phyloP scores from a whole-genome alignment of 2,888 invertebrate species.

The Andrena trimmerana region DNA sequence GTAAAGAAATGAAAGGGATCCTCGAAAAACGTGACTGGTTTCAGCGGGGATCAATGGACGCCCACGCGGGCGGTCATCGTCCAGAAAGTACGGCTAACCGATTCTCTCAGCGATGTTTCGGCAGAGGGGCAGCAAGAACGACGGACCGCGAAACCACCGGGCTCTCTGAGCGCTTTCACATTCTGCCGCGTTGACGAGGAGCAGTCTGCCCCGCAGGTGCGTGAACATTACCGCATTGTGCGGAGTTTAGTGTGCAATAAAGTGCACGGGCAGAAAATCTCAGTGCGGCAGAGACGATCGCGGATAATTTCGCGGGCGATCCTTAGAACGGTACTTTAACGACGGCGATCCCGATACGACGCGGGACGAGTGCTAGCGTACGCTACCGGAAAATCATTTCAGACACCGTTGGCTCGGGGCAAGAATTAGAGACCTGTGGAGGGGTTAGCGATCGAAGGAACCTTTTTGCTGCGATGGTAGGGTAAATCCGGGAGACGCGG shows the following conservation, averaged over 20 bases:
- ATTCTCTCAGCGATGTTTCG: constrained; percentile 27
- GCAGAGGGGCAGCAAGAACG: constrained; percentile 39
- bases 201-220: constrained; percentile 56
- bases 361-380: background rate
- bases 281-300: constrained; percentile 12
- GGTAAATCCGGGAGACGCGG: too few species aligned
- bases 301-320: background rate
- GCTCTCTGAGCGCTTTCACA: constrained; percentile 56
- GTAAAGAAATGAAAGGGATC: background rate
- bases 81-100: constrained; percentile 14
- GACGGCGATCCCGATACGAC: constrained; percentile 17
- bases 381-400: background rate
- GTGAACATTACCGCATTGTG: constrained; percentile 42
- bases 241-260: constrained; percentile 30
- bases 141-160: constrained; percentile 51
- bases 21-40: background rate
- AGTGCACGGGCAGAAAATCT: constrained; percentile 14
- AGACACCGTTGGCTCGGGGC: background rate
- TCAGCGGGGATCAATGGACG: background rate
- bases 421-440: background rate
- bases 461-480: too few species aligned
- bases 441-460: too few species aligned
- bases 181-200: constrained; percentile 35
- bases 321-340: constrained; percentile 34
- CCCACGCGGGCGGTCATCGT: background rate